Evolutionary conservation across 2,113 vertebrate species (phyloP).

Genomic region (Hiodon tergisus): DNA sequence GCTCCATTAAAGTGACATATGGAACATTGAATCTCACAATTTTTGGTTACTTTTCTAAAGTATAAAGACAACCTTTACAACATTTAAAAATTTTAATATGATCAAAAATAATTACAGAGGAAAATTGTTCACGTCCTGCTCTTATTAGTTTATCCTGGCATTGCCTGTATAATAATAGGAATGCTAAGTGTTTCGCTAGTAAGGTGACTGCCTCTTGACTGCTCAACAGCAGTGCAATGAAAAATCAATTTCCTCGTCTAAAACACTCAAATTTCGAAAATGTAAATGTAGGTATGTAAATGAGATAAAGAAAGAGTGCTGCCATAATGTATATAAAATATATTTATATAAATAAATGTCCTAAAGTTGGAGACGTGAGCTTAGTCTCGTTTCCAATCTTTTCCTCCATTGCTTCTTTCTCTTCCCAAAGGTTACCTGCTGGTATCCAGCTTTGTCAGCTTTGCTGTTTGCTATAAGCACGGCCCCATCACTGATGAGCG

Average conservation of each 20-base stretch:
- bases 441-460: conserved; percentile 57
- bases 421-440: conserved; percentile 58
- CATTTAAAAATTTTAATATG: neutral
- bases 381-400: neutral
- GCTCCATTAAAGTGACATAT: no score
- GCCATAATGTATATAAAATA: neutral
- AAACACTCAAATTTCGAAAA: conserved; percentile 5
- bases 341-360: no score
- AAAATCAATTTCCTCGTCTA: neutral
- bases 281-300: neutral
- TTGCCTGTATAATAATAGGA: neutral
- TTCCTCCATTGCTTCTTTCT: neutral
- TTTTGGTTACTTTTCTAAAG: neutral
- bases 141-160: neutral
- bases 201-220: conserved; percentile 27
- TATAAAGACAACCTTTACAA: neutral
- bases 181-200: neutral
- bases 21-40: neutral
- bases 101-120: neutral
- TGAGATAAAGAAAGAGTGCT: neutral
- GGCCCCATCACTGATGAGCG: conserved; percentile 50
- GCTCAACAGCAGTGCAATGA: conserved; percentile 5
- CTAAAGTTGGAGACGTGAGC: no score
- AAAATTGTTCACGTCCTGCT: neutral
- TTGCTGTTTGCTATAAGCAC: conserved; percentile 56